Conservation (phyloP, 2,888 invertebrate genomes). For the Priocnemis perturbator region DNA sequence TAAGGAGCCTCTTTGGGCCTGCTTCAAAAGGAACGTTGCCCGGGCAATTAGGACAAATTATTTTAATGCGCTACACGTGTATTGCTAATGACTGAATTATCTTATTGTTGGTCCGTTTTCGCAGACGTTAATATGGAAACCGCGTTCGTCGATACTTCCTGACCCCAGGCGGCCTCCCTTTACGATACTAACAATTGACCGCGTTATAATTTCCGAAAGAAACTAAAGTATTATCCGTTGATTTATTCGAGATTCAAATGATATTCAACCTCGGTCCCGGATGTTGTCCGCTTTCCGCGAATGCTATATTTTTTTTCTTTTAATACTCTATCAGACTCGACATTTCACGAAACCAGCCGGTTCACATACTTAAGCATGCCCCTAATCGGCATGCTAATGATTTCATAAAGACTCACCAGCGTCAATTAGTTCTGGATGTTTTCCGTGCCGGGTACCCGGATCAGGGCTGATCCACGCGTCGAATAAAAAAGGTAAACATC, state of each 20-base stretch:
- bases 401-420: constrained; percentile 7
- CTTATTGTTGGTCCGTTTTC: no score
- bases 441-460: constrained; percentile 3
- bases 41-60: no score
- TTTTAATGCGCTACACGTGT: no score
- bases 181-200: no score
- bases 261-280: not conserved
- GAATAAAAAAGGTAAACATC: constrained; percentile 12
- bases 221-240: no score
- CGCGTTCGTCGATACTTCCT: no score
- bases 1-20: constrained; percentile 4
- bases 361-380: constrained; percentile 11
- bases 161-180: no score
- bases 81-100: no score
- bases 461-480: constrained; percentile 19
- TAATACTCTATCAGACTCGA: not conserved
- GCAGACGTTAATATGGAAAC: no score
- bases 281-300: no score
- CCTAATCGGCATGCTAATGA: constrained; percentile 29
- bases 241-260: not conserved
- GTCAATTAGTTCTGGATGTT: constrained; percentile 30
- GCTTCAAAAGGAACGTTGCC: no score
- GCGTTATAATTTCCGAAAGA: no score
- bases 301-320: not conserved
- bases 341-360: not conserved